Base-by-base conservation (phyloP, 2,888 invertebrate genomes). In the Oasisia sp. region DNA sequence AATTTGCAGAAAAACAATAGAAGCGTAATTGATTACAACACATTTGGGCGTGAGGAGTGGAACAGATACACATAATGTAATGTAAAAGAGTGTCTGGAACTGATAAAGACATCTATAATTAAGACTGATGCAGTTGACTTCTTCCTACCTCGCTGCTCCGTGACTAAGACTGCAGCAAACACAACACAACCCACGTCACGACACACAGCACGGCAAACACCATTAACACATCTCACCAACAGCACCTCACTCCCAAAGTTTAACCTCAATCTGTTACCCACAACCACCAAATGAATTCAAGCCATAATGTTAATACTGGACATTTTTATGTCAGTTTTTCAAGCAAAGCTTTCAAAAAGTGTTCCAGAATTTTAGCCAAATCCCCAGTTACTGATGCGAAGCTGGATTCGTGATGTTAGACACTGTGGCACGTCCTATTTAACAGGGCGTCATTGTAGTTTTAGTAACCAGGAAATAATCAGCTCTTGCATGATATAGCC, bases 151-250 rank as follows among this genome's bases (percentile, higher is more conserved):
- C 74, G 74, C 74, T 2, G 14, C 27, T 7, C 74, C 74, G 27
- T 74, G 74, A 74, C 74, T 74, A 74, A 74, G 74, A 74, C 74
- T 74, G 74, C 74, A n/a, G 74, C 74, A 74, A 74, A 74, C 27
- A 74, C 74, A 74, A 74, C 74, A 74, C 74, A 74, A 74, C 19
- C 3, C n/a, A 74, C 27, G n/a, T 74, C 27, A 74, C 74, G 27
- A 19, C 19, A 74, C 14, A 74, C 74, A 74, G 27, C 74, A n/a
- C 74, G 0, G 27, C 27, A 27, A 74, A n/a, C 74, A 74, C 74
- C 74, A 74, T n/a, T 74, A 19, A 74, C 1, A 27, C 27, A 5
- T 74, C 27, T 3, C 74, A 74, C n/a, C 27, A 74, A 27, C 27
- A 74, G 14, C 19, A n/a, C 3, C 14, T 27, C 27, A n/a, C 27